Conservation (phyloP, 1,140 invertebrate genomes). For the Drosophila rhopaloa region DNA sequence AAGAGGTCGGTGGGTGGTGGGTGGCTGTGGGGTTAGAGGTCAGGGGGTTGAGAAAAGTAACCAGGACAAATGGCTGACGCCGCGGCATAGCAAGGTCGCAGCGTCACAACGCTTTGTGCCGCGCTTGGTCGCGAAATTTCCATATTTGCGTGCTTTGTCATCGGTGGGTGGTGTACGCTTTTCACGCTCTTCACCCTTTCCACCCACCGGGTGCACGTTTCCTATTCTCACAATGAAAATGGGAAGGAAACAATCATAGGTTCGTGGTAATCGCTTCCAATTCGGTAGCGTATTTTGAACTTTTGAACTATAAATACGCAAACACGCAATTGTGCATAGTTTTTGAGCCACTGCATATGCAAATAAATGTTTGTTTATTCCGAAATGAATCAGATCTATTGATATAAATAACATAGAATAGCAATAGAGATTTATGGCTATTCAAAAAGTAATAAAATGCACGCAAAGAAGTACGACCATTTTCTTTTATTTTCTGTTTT, state of each 20-base stretch:
- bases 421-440: slow-evolving; percentile 5
- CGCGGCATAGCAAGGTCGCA: slow-evolving; percentile 42
- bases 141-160: slow-evolving; percentile 35
- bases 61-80: slow-evolving; percentile 58
- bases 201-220: slow-evolving; percentile 1
- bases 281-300: slow-evolving; percentile 33
- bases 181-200: background rate
- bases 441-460: slow-evolving; percentile 6
- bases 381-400: background rate
- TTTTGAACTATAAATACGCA: slow-evolving; percentile 40
- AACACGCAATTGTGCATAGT: slow-evolving; percentile 10
- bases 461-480: background rate
- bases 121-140: slow-evolving; percentile 39
- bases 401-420: background rate
- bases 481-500: too few species aligned
- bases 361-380: slow-evolving; percentile 15
- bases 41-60: slow-evolving; percentile 12
- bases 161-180: slow-evolving; percentile 5
- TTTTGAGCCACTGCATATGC: slow-evolving; percentile 10
- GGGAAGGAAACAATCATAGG: slow-evolving; percentile 36
- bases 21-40: slow-evolving; percentile 8
- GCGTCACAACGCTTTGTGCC: slow-evolving; percentile 27
- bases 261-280: slow-evolving; percentile 22
- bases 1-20: slow-evolving; percentile 2
- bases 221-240: slow-evolving; percentile 12